A percentile compares a stretch with the other conserved stretches of the same genome.
These are phyloP conservation scores for Chaetorhynchus papuensis DNA, from an alignment of 2,113 vertebrate genomes.

Conservation along the genomic window DNA sequence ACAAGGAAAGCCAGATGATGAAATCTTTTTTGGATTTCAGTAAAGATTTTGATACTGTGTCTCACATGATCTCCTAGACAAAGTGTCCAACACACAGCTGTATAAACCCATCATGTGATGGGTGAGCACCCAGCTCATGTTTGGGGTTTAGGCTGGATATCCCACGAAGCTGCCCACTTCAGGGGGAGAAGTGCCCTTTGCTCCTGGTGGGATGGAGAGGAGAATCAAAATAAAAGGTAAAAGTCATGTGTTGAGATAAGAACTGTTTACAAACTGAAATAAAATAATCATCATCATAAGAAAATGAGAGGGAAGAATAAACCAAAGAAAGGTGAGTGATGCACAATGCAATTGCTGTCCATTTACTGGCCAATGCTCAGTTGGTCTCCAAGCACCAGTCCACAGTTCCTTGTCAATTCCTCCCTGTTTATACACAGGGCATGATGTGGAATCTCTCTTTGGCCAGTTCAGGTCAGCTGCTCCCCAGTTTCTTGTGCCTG, in stretches of 20 bases:
- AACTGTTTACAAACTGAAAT: neutral
- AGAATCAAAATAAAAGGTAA: neutral
- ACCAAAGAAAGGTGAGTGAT: neutral
- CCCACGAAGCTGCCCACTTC: neutral
- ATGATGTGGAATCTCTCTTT: neutral
- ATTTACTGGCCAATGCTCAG: neutral
- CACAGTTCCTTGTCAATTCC: neutral
- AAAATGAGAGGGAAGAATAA: neutral
- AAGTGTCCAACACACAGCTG: neutral
- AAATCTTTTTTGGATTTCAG: neutral
- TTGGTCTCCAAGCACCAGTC: neutral
- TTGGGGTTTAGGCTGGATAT: neutral
- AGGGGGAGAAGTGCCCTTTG: neutral
- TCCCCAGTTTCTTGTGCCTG: neutral
- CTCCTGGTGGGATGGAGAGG: neutral
- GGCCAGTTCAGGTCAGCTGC: neutral
- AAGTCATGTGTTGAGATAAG: neutral
- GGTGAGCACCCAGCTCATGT: neutral
- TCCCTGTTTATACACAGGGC: too few relatives aligned
- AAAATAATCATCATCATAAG: neutral
- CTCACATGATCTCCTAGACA: neutral
- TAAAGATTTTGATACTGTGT: neutral
- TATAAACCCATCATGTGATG: neutral
- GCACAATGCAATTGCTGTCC: neutral
- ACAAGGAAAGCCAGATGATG: neutral